phyloP scores from a whole-genome alignment of 2,888 invertebrate genomes.

The Melanophora roralis region DNA sequence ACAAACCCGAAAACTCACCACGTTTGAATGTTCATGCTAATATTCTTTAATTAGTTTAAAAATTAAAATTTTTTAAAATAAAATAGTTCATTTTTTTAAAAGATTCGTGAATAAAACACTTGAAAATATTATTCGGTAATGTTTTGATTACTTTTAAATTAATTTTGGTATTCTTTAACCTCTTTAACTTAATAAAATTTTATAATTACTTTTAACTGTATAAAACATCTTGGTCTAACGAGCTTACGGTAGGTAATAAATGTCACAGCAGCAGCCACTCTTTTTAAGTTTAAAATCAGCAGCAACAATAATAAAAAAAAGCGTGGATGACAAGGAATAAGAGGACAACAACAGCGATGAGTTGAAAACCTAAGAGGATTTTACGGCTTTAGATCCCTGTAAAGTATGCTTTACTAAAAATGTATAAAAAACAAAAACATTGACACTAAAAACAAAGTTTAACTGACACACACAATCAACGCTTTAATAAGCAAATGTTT shows the following conservation, averaged over 20 bases:
- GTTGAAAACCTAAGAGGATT: slow-evolving; percentile 47
- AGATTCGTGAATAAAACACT: too few species aligned
- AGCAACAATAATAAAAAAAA: slow-evolving; percentile 31
- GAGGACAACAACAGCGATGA: slow-evolving; percentile 14
- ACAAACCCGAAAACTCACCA: too few species aligned
- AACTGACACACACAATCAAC: not conserved
- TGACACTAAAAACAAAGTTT: not conserved
- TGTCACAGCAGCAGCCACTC: slow-evolving; percentile 65
- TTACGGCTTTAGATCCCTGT: slow-evolving; percentile 54
- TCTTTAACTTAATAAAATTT: too few species aligned
- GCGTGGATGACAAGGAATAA: not conserved
- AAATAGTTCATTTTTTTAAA: too few species aligned
- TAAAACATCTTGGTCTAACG: slow-evolving; percentile 47
- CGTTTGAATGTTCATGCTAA: too few species aligned
- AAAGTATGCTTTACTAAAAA: slow-evolving; percentile 47
- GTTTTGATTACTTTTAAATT: too few species aligned
- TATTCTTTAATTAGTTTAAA: too few species aligned
- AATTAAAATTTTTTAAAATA: too few species aligned
- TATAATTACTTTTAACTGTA: not conserved
- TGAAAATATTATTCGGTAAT: too few species aligned
- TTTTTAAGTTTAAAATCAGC: slow-evolving; percentile 49
- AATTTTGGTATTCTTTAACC: too few species aligned
- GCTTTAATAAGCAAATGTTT: not conserved
- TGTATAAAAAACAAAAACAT: slow-evolving; percentile 1
- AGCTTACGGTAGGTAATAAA: slow-evolving; percentile 66